A percentile compares a stretch with the other conserved stretches of the same genome.
Evolutionary conservation across 2,797 vertebrate species (phyloP).

Genomic region (Sylvia borin): DNA sequence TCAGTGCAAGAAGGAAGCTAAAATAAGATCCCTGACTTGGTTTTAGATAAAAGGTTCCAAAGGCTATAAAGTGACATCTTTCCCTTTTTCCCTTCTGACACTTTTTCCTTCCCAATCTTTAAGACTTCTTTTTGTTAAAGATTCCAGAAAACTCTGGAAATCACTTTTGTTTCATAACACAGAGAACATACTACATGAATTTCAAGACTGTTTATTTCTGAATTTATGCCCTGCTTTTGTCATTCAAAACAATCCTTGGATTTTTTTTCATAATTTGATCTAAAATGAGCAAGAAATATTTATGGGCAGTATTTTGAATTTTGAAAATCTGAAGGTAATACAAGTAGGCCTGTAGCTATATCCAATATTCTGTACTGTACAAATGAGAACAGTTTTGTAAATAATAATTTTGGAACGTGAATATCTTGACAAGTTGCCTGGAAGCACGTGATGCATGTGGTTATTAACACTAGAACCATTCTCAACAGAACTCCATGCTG

Average conservation of each 20-base stretch:
- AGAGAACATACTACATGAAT: not conserved
- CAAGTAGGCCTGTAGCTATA: not conserved
- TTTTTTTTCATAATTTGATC: not conserved
- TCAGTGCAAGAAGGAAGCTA: not conserved
- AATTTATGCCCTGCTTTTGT: not conserved
- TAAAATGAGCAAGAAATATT: not conserved
- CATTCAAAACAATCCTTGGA: not conserved
- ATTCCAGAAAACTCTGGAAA: not conserved
- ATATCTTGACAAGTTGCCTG: not conserved
- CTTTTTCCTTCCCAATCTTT: not conserved
- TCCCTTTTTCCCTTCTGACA: not conserved
- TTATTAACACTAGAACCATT: not conserved
- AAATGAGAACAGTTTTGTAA: not conserved
- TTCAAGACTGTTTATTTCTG: not conserved
- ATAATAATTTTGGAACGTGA: not conserved
- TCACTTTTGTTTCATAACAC: not conserved
- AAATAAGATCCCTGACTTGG: not conserved
- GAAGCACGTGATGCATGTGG: not conserved
- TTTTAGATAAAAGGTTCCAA: slow-evolving; percentile 1
- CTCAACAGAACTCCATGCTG: not conserved
- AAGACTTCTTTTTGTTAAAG: not conserved
- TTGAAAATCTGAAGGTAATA: not conserved
- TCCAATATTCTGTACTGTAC: not conserved
- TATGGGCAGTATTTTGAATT: not conserved
- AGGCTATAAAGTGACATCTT: not conserved